These are phyloP conservation scores for Geodia barretti DNA, from an alignment of 37 sponge, comb jelly and placozoan species.

Conservation along the genomic window DNA sequence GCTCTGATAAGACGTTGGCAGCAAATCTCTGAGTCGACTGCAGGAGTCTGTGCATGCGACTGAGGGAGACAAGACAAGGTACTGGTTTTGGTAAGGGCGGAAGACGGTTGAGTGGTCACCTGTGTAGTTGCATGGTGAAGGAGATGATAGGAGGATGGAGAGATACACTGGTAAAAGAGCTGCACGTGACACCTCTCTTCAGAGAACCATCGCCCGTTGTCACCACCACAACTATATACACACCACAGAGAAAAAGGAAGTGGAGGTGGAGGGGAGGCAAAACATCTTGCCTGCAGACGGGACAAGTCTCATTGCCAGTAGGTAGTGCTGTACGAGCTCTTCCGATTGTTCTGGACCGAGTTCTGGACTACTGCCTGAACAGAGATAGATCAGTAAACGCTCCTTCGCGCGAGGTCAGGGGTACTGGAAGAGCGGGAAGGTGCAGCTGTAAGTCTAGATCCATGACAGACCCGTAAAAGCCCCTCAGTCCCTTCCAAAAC, in stretches of 20 bases:
- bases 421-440: too few relatives aligned
- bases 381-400: too few relatives aligned
- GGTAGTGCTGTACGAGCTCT: conserved; percentile 2
- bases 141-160: conserved; percentile 31
- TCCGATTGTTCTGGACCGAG: too few relatives aligned
- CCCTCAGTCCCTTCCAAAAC: too few relatives aligned
- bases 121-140: conserved; percentile 15
- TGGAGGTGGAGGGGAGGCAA: not conserved
- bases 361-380: too few relatives aligned
- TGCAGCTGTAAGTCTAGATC: too few relatives aligned
- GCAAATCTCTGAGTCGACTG: conserved; percentile 25
- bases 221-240: conserved; percentile 34
- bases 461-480: too few relatives aligned
- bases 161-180: conserved; percentile 44
- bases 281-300: conserved; percentile 30
- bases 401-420: too few relatives aligned
- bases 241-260: not conserved
- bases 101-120: not conserved
- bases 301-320: conserved; percentile 25
- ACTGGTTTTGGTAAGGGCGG: not conserved
- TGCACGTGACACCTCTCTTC: conserved; percentile 41
- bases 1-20: conserved; percentile 27
- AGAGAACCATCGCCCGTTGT: conserved; percentile 24
- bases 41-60: conserved; percentile 34
- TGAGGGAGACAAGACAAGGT: not conserved